Conservation (phyloP, 2,888 invertebrate species). For the Apantesis nais region DNA sequence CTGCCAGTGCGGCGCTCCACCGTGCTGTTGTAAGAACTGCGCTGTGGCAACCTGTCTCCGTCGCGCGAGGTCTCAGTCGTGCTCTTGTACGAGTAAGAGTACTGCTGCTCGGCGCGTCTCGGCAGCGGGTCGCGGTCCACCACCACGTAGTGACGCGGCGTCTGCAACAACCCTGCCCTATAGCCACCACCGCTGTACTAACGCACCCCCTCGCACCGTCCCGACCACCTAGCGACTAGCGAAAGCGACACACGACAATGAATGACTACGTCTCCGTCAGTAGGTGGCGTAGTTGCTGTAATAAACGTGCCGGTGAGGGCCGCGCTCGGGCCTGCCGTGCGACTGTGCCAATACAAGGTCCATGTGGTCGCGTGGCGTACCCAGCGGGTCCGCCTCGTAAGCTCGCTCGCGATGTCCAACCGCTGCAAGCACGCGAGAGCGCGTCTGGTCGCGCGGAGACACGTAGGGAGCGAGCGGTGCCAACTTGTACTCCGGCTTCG, state of each 20-base stretch:
- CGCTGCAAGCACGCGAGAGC: slow-evolving; percentile 86
- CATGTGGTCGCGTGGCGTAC: slow-evolving; percentile 87
- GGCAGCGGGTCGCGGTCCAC: slow-evolving; percentile 91
- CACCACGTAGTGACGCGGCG: slow-evolving; percentile 95
- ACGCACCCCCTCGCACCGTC: slow-evolving; percentile 68
- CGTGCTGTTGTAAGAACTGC: slow-evolving; percentile 88
- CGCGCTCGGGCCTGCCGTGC: slow-evolving; percentile 84
- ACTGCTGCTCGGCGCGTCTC: slow-evolving; percentile 91
- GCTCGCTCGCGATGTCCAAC: slow-evolving; percentile 86
- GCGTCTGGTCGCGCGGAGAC: slow-evolving; percentile 88
- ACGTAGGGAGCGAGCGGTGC: slow-evolving; percentile 88
- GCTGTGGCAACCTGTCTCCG: slow-evolving; percentile 85
- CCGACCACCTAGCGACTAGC: slow-evolving; percentile 69
- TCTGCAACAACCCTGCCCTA: slow-evolving; percentile 88
- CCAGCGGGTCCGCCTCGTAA: slow-evolving; percentile 85
- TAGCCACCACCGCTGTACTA: slow-evolving; percentile 61
- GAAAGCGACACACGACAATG: slow-evolving; percentile 78
- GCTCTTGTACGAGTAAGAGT: slow-evolving; percentile 93
- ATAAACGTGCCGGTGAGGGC: slow-evolving; percentile 80
- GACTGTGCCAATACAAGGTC: slow-evolving; percentile 87
- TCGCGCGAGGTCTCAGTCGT: slow-evolving; percentile 84
- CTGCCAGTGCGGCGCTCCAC: slow-evolving; percentile 89
- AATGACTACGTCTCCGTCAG: slow-evolving; percentile 61
- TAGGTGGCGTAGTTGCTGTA: slow-evolving; percentile 84
- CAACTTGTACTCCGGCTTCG: slow-evolving; percentile 85